Percentiles rank a stretch among this genome's conserved stretches.
These are phyloP conservation scores for Teinopalpus imperialis DNA, from an alignment of 2,888 invertebrate genomes.

Conservation along the genomic window DNA sequence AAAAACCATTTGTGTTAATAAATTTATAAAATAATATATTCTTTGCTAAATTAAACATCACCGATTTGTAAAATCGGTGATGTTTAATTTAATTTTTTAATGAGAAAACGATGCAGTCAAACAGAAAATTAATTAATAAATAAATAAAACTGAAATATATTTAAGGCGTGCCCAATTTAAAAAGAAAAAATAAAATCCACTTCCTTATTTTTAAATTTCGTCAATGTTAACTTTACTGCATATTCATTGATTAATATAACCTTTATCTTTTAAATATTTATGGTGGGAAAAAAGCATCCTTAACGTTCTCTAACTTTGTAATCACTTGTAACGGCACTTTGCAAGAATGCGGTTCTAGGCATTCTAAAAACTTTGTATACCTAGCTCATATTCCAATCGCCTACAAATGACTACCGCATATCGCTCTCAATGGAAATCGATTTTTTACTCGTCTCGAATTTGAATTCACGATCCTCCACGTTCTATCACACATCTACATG, in stretches of 20 bases:
- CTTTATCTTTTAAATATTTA: no score
- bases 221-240: background rate
- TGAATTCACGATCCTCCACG: constrained; percentile 23
- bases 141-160: no score
- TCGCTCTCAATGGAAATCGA: constrained; percentile 20
- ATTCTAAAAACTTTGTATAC: constrained; percentile 8
- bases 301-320: constrained; percentile 12
- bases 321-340: constrained; percentile 13
- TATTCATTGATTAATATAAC: background rate
- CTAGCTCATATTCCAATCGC: background rate
- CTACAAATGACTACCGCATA: constrained; percentile 14
- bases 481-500: constrained; percentile 27
- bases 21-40: no score
- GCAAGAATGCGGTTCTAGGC: constrained; percentile 13
- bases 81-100: no score
- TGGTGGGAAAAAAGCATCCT: constrained; percentile 7
- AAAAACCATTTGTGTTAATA: no score
- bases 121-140: no score
- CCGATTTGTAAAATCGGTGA: no score
- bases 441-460: constrained; percentile 26
- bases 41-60: no score
- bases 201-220: background rate
- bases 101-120: no score
- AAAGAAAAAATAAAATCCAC: no score
- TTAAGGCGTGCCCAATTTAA: no score